phyloP scores from a whole-genome alignment of 2,113 vertebrate species.

The Laticauda laticaudata region DNA sequence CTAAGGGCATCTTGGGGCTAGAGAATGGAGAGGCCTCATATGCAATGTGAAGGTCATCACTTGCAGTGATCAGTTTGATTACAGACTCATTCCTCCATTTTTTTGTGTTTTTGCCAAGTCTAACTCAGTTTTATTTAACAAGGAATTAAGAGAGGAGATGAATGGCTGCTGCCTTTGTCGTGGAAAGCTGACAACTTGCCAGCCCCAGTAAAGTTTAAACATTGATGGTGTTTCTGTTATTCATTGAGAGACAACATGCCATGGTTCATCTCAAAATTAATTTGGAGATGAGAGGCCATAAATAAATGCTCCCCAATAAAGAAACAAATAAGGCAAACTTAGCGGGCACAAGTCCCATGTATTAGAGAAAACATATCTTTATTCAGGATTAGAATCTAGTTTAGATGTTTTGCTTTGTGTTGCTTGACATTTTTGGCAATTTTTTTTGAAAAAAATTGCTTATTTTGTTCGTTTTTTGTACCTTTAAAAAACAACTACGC shows the following conservation, averaged over 20 bases:
- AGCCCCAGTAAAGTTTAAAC: not conserved
- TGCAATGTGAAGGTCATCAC: not conserved
- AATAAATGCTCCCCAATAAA: not conserved
- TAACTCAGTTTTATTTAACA: slow-evolving; percentile 8
- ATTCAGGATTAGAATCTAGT: not conserved
- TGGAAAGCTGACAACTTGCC: not conserved
- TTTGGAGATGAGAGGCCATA: not conserved
- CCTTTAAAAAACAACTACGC: not conserved
- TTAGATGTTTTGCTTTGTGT: not conserved
- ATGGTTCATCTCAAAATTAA: not conserved
- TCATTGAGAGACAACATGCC: not conserved
- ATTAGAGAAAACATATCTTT: not conserved
- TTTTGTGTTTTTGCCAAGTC: not conserved
- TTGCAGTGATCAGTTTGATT: not conserved
- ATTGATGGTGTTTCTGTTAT: not conserved
- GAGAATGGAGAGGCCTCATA: not conserved
- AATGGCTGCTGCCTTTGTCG: not conserved
- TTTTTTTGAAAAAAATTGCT: not conserved
- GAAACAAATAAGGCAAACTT: not conserved
- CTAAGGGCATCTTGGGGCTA: not conserved
- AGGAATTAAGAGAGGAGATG: not conserved
- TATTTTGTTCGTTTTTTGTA: not conserved
- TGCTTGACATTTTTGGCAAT: not conserved
- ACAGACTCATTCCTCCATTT: not conserved
- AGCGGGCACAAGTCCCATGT: not conserved